Evolutionary conservation across 2,797 vertebrate genomes (phyloP).

Genomic region (Pseudochirops corinnae): DNA sequence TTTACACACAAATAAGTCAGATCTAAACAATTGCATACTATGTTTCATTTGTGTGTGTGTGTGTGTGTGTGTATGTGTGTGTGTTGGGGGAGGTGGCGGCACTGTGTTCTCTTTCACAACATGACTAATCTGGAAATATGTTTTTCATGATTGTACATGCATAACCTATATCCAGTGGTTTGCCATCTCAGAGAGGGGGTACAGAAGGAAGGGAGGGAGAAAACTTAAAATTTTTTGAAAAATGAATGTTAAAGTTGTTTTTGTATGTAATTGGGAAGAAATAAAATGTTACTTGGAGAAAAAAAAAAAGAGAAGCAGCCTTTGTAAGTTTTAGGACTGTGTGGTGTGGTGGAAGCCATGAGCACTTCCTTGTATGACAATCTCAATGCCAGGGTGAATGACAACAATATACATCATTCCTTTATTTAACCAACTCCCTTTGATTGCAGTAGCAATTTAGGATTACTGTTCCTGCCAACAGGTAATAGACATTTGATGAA

Average conservation of each 20-base stretch:
- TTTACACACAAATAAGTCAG: too few relatives aligned
- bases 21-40: too few relatives aligned
- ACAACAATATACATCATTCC: background rate
- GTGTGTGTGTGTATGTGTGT: background rate
- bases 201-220: background rate
- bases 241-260: background rate
- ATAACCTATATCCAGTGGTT: background rate
- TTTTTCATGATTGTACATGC: background rate
- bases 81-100: too few relatives aligned
- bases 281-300: background rate
- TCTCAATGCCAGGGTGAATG: background rate
- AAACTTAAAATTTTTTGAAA: background rate
- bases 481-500: background rate
- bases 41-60: too few relatives aligned
- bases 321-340: background rate
- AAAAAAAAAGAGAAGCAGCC: background rate
- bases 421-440: background rate
- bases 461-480: background rate
- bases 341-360: fast-evolving
- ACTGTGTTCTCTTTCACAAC: too few relatives aligned
- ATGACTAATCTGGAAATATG: background rate
- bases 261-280: background rate
- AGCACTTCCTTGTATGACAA: background rate
- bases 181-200: background rate
- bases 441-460: background rate